Evolutionary conservation across 1,140 invertebrate genomes (phyloP).

Genomic region (Daktulosphaira vitifoliae): DNA sequence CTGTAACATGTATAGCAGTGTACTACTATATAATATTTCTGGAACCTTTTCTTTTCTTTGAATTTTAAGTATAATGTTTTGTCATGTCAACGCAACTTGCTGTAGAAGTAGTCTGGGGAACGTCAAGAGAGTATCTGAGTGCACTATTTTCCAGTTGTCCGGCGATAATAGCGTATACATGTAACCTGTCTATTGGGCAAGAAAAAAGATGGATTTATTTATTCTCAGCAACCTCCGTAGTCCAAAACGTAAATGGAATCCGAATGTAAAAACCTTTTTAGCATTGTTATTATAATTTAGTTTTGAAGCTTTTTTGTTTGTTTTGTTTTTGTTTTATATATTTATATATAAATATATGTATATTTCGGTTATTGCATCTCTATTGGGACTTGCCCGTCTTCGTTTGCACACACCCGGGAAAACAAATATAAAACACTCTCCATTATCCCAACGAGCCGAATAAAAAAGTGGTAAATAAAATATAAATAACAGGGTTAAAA

Average conservation of each 20-base stretch:
- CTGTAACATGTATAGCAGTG: no score
- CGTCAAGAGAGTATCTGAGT: slow-evolving; percentile 3
- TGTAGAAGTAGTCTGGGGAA: neutral
- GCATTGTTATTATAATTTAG: slow-evolving; percentile 31
- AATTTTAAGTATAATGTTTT: slow-evolving; percentile 15
- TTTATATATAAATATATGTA: slow-evolving; percentile 8
- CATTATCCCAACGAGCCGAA: slow-evolving; percentile 13
- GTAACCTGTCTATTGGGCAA: slow-evolving; percentile 28
- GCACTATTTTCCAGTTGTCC: slow-evolving; percentile 29
- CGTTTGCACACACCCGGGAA: slow-evolving; percentile 12
- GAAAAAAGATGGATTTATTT: slow-evolving; percentile 27
- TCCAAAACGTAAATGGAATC: slow-evolving; percentile 27
- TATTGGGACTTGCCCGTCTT: slow-evolving; percentile 32
- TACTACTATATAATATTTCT: no score
- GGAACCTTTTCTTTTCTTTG: no score
- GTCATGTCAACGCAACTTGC: neutral
- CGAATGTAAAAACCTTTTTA: slow-evolving; percentile 33
- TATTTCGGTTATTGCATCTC: slow-evolving; percentile 17
- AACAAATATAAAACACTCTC: slow-evolving; percentile 34
- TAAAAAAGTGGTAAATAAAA: slow-evolving; percentile 26
- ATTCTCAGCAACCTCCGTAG: slow-evolving; percentile 7
- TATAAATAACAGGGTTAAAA: slow-evolving; percentile 31
- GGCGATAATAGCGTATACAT: slow-evolving; percentile 29
- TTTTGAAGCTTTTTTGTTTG: neutral
- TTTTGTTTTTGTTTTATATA: slow-evolving; percentile 6